A percentile compares a stretch with the other conserved stretches of the same genome.
Evolutionary conservation across 2,113 vertebrate species (phyloP).

Genomic region (Mormyrus lacerda): DNA sequence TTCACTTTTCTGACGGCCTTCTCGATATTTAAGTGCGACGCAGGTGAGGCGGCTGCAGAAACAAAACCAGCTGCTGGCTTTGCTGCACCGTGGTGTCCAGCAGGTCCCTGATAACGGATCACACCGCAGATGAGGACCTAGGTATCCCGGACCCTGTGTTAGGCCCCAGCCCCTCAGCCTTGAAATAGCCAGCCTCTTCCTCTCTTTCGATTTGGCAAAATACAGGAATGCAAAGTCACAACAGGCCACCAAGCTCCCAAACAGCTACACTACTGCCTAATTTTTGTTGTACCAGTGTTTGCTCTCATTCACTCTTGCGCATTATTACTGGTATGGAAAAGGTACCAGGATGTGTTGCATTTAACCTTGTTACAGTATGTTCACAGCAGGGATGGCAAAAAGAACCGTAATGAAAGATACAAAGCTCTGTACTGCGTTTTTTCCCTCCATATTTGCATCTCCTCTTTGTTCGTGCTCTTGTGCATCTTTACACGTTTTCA

Average conservation of each 20-base stretch:
- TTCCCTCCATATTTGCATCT: too few relatives aligned
- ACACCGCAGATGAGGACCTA: slow-evolving; percentile 19
- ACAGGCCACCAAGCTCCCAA: not conserved
- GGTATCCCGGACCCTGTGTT: slow-evolving; percentile 18
- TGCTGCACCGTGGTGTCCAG: not conserved
- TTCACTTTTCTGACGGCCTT: not conserved
- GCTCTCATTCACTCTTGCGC: not conserved
- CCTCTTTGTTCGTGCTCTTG: too few relatives aligned
- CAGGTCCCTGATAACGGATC: slow-evolving; percentile 13
- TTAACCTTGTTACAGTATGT: not conserved
- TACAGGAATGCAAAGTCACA: not conserved
- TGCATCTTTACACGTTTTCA: too few relatives aligned
- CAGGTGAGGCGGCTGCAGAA: not conserved
- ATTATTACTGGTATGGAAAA: not conserved
- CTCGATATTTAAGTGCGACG: not conserved
- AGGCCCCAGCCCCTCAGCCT: slow-evolving; percentile 9
- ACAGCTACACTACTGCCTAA: not conserved
- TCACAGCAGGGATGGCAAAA: too few relatives aligned
- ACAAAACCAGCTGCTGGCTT: slow-evolving; percentile 12
- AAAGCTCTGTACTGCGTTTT: too few relatives aligned
- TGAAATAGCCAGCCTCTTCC: not conserved
- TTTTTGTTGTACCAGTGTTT: not conserved
- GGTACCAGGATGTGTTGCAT: not conserved
- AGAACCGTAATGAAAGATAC: too few relatives aligned
- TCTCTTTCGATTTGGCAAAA: not conserved